phyloP scores from a whole-genome alignment of 2,888 invertebrate genomes.

The Drosophila testacea region DNA sequence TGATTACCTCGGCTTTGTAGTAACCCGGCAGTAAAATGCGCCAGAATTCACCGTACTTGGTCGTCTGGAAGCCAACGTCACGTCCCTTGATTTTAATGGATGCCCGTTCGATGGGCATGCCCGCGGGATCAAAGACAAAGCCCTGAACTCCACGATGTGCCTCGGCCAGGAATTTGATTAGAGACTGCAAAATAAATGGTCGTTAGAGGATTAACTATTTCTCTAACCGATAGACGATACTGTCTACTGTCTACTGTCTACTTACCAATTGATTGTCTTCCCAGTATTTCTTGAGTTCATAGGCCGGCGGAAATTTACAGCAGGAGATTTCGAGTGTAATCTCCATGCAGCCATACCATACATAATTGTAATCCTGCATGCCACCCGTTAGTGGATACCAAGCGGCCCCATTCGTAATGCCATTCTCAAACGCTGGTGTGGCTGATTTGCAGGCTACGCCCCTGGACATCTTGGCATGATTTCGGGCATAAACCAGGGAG shows the following conservation, averaged over 20 bases:
- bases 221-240: background rate
- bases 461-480: slow-evolving; percentile 95
- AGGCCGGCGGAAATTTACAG: slow-evolving; percentile 95
- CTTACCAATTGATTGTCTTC: slow-evolving; percentile 93
- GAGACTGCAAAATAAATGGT: slow-evolving; percentile 87
- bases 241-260: background rate
- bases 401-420: slow-evolving; percentile 97
- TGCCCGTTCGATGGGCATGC: slow-evolving; percentile 92
- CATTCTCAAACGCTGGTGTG: slow-evolving; percentile 92
- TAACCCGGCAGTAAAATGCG: slow-evolving; percentile 94
- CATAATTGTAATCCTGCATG: slow-evolving; percentile 94
- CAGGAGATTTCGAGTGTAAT: slow-evolving; percentile 97
- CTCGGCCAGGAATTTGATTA: slow-evolving; percentile 93
- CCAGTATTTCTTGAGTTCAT: slow-evolving; percentile 94
- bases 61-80: slow-evolving; percentile 93
- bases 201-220: background rate
- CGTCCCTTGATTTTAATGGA: slow-evolving; percentile 92
- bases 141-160: slow-evolving; percentile 96
- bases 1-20: slow-evolving; percentile 92
- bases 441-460: slow-evolving; percentile 93
- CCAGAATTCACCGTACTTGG: slow-evolving; percentile 98
- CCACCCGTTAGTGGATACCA: slow-evolving; percentile 95
- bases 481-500: slow-evolving; percentile 93
- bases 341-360: slow-evolving; percentile 97
- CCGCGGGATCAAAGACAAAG: slow-evolving; percentile 92